Evolutionary conservation across 92 coral and sea anemone species (phyloP), one percentile per base, ranked within the genome.

Genomic region (Heliopora coerulea): DNA sequence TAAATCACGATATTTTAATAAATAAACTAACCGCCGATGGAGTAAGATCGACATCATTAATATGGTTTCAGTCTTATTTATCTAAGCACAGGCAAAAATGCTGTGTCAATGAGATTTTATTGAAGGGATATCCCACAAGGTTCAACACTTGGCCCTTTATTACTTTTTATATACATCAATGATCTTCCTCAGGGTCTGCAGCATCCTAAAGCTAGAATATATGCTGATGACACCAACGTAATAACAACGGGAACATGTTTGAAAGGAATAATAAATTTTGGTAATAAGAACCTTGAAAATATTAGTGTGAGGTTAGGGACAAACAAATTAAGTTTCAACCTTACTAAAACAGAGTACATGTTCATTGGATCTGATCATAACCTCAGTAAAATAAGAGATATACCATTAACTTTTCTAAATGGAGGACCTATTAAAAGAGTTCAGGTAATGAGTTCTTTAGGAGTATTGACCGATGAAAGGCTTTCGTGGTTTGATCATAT

Each of bases 401-500:
- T 41, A 24, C 75, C 60, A 11, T 37, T 4, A 4, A 37, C 11
- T 4, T 37, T 37, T 37, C 11, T 37, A 37, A 37, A 37, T 37
- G 42, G 42, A 4, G 11, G 11, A 37, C 42, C 42, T 34, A 68
- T 68, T 24, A 41, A 46, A 34, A 68, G 75, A 68, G 75, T 68
- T 30, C 35, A 49, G 33, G 26, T 59, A 59, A 2, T 59, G 14
- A 68, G 46, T 34, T 68, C 75, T 41, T 15, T 68, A 18, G 75
- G 75, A 41, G 75, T 68, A 46, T 24, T 37, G 26, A 54, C 46
- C 32, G 75, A 68, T 42, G 75, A 68, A 59, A 59, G 59, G 41
- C 75, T 68, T 54, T 68, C 75, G 59, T 68, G 75, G 75, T 59
- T 41, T 34, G 48, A 68, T 8, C 75, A 68, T 54, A 68, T 68